Evolutionary conservation across 64 coral and sea anemone genomes (phyloP), one percentile per base, ranked within the genome.

Genomic region (Pachyseris speciosa): DNA sequence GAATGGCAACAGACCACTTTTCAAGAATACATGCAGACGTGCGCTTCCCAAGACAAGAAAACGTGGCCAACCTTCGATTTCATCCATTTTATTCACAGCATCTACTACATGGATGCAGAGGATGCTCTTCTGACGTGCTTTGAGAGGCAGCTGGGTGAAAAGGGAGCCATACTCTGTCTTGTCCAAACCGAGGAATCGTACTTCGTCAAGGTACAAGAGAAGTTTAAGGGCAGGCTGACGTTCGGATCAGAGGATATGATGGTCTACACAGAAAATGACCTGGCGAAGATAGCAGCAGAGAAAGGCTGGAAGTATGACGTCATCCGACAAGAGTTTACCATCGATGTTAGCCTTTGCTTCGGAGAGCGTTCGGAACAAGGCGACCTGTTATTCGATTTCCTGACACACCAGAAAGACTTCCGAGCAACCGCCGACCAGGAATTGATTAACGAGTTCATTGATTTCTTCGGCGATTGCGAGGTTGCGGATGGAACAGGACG

Each of bases 371-470:
- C 52, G 53, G 33, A 61, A 38, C 51, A 80, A 57, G 49, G 77
- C 22, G 77, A 80, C 34, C 77, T 37, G 33, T 37, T 80, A 17
- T 78, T 78, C 6, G 75, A 78, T 30, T 78, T 78, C 47, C 28
- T 78, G 49, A 78, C 75, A 16, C 75, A 78, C 48, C 75, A 78
- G 75, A 78, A 78, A 55, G 47, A 78, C 75, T 78, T 78, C 49
- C 47, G 75, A 57, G 47, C 49, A 27, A 78, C 47, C 47, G 75
- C 75, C 45, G 75, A 78, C 31, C 48, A 55, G 77, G 77, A 40
- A 25, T 80, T 80, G 51, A 80, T 60, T 10, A 17, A 55, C 19
- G 52, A 80, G 20, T 31, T 80, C 32, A 60, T 36, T 17, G 52
- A 80, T 80, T 80, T 39, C 34, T 80, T 80, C 20, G 19, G 48